phyloP scores from a whole-genome alignment of 2,113 vertebrate species.

The Oostethus manadensis region DNA sequence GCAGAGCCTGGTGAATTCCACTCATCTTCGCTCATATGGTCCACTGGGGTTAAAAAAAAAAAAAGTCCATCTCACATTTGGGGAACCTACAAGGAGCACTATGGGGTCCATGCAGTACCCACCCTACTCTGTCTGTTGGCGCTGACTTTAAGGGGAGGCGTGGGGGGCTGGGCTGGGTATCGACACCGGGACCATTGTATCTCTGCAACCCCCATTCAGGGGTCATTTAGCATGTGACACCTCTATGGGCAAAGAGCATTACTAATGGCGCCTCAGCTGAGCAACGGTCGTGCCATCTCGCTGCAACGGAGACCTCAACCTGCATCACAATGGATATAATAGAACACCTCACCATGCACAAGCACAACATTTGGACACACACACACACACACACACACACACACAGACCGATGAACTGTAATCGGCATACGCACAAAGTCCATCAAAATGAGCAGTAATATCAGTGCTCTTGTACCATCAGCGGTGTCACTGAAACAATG shows the following conservation, averaged over 20 bases:
- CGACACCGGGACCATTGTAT: constrained; percentile 67
- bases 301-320: constrained; percentile 14
- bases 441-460: too few relatives aligned
- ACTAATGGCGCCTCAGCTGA: constrained; percentile 52
- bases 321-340: too few relatives aligned
- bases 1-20: constrained; percentile 67
- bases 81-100: constrained; percentile 5
- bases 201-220: constrained; percentile 61
- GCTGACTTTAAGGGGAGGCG: constrained; percentile 36
- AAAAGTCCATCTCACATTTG: not conserved
- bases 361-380: too few relatives aligned
- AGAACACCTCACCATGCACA: too few relatives aligned
- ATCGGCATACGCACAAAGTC: too few relatives aligned
- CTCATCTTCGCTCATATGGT: constrained; percentile 44
- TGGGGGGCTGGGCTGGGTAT: constrained; percentile 55
- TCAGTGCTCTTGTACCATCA: too few relatives aligned
- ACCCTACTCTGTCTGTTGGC: constrained; percentile 52
- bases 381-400: too few relatives aligned
- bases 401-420: too few relatives aligned
- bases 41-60: constrained; percentile 26
- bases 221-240: constrained; percentile 72
- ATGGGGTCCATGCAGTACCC: constrained; percentile 36
- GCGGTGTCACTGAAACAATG: too few relatives aligned
- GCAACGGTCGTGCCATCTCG: constrained; percentile 59
- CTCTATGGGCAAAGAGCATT: constrained; percentile 58